These are phyloP conservation scores for Poecilia gillii DNA, from an alignment of 2,797 vertebrate species.

Conservation along the genomic window DNA sequence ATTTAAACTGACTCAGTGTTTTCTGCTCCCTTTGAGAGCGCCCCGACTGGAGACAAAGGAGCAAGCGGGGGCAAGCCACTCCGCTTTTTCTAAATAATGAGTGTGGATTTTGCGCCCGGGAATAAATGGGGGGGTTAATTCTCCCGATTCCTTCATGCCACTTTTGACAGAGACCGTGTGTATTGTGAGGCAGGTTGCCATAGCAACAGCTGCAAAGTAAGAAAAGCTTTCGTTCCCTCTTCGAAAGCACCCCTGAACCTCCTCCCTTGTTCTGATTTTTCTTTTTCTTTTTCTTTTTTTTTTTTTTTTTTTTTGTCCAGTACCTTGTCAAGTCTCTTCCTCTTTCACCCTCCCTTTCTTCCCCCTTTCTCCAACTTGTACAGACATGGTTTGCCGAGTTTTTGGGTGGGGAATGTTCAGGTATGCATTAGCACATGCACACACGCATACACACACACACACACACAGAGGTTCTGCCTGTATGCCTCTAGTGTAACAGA, in stretches of 20 bases:
- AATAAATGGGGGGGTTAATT: constrained; percentile 49
- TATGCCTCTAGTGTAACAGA: constrained; percentile 65
- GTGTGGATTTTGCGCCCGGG: constrained; percentile 29
- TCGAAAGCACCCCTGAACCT: constrained; percentile 20
- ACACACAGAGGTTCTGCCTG: constrained; percentile 67
- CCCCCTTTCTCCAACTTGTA: constrained; percentile 79
- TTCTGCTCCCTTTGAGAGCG: constrained; percentile 33
- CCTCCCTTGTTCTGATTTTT: not conserved
- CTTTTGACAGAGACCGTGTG: constrained; percentile 66
- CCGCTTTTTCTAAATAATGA: constrained; percentile 56
- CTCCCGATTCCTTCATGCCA: constrained; percentile 68
- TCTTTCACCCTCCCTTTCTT: constrained; percentile 63
- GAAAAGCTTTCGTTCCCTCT: constrained; percentile 59
- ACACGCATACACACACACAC: constrained; percentile 35
- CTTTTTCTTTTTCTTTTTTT: constrained; percentile 14
- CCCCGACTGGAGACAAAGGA: constrained; percentile 63
- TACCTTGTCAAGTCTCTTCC: constrained; percentile 66
- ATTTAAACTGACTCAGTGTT: constrained; percentile 56
- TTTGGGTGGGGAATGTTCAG: constrained; percentile 82
- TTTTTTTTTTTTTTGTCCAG: constrained; percentile 41
- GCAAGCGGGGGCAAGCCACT: constrained; percentile 31
- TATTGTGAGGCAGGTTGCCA: constrained; percentile 64
- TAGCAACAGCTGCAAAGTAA: constrained; percentile 73
- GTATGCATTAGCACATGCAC: constrained; percentile 72
- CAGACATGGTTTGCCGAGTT: constrained; percentile 81